Conservation (phyloP, 2,888 invertebrate species). For the Ormyrus rosae region DNA sequence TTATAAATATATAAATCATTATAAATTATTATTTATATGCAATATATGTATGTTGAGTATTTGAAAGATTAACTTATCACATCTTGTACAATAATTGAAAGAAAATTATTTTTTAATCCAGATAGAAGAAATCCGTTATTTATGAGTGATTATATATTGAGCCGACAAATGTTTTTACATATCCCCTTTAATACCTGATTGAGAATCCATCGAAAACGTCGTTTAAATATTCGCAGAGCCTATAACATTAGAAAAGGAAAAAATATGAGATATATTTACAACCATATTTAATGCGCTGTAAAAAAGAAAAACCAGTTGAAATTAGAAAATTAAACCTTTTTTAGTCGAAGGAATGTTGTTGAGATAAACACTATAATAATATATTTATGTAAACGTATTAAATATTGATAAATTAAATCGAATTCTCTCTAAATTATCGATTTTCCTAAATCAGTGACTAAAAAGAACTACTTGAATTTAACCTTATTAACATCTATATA, state of each 20-base stretch:
- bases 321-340: slow-evolving; percentile 48
- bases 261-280: slow-evolving; percentile 37
- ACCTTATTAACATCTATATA: too few species aligned
- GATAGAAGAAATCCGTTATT: slow-evolving; percentile 11
- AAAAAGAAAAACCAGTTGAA: slow-evolving; percentile 43
- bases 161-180: slow-evolving; percentile 38
- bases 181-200: slow-evolving; percentile 43
- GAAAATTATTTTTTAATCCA: slow-evolving; percentile 25
- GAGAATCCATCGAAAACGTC: slow-evolving; percentile 36
- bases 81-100: slow-evolving; percentile 27
- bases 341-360: slow-evolving; percentile 25
- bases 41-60: too few species aligned
- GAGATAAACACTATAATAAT: slow-evolving; percentile 2
- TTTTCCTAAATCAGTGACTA: neutral
- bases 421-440: neutral
- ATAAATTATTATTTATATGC: neutral
- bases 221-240: slow-evolving; percentile 41
- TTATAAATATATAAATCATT: slow-evolving; percentile 24
- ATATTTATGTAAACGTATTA: slow-evolving; percentile 36
- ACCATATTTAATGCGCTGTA: slow-evolving; percentile 33
- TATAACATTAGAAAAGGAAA: slow-evolving; percentile 27
- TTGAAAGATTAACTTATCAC: neutral
- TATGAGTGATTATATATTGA: slow-evolving; percentile 10
- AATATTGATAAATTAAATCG: slow-evolving; percentile 2
- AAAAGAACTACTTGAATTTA: neutral